phyloP scores from a whole-genome alignment of 2,888 invertebrate species.

The Copidosoma aretas region DNA sequence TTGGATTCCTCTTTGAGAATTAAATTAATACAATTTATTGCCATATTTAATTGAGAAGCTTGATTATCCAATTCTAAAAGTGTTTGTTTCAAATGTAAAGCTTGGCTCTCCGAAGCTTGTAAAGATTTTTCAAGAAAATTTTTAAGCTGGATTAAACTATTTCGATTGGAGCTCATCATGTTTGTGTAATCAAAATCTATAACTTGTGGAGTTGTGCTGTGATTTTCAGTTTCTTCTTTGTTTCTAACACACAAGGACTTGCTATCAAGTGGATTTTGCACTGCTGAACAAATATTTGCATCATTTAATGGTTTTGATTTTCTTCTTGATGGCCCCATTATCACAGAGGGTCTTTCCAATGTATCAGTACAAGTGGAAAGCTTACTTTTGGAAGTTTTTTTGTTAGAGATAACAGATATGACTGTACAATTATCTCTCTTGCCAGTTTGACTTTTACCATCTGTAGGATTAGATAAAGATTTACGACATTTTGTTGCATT shows the following conservation, averaged over 20 bases:
- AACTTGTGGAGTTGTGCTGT: slow-evolving; percentile 2
- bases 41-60: slow-evolving; percentile 20
- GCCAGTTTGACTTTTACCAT: neutral
- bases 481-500: neutral
- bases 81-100: slow-evolving; percentile 21
- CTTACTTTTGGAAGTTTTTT: slow-evolving; percentile 1
- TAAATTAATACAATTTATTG: slow-evolving; percentile 26
- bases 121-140: slow-evolving; percentile 30
- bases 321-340: slow-evolving; percentile 16
- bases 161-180: slow-evolving; percentile 12
- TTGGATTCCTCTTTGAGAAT: neutral
- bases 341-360: slow-evolving; percentile 30
- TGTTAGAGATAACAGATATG: slow-evolving; percentile 13
- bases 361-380: slow-evolving; percentile 6
- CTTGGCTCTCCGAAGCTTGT: slow-evolving; percentile 4
- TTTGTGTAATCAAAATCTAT: slow-evolving; percentile 17
- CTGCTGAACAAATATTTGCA: slow-evolving; percentile 5
- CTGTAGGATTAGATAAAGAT: neutral
- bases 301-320: slow-evolving; percentile 3
- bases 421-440: slow-evolving; percentile 29
- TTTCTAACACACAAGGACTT: neutral
- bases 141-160: slow-evolving; percentile 18
- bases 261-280: slow-evolving; percentile 19
- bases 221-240: neutral
- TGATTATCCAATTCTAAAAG: slow-evolving; percentile 29